Evolutionary conservation across 2,797 vertebrate genomes (phyloP).

Genomic region (Coilia nasus): DNA sequence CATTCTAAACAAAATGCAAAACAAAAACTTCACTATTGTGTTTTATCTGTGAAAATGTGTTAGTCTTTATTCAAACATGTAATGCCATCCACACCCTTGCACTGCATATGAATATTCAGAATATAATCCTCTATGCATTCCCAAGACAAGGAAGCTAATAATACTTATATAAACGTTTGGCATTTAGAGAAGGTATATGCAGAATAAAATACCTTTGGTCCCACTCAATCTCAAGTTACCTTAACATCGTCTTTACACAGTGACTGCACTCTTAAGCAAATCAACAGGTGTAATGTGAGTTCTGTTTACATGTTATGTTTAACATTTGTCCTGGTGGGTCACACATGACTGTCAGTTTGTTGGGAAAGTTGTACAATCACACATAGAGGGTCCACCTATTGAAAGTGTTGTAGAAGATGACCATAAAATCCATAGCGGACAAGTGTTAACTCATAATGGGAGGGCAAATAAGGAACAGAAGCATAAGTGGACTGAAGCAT

Average conservation of each 20-base stretch:
- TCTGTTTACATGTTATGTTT: neutral
- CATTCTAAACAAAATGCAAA: neutral
- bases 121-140: neutral
- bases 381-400: neutral
- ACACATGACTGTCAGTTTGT: too few relatives aligned
- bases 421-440: neutral
- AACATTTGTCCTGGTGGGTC: neutral
- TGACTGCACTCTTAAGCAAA: neutral
- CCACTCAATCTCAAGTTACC: neutral
- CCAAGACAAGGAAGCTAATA: constrained; percentile 11
- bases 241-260: neutral
- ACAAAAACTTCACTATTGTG: neutral
- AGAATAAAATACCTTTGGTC: constrained; percentile 17
- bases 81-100: neutral
- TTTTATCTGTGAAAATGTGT: neutral
- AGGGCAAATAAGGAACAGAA: neutral
- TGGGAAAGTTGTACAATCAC: neutral
- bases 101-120: neutral
- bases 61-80: constrained; percentile 19
- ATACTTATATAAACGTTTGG: constrained; percentile 17
- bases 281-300: neutral
- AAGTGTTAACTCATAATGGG: neutral
- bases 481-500: neutral
- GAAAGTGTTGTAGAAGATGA: neutral
- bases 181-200: neutral